A percentile compares a stretch with the other conserved stretches of the same genome.
phyloP scores from a whole-genome alignment of 2,797 vertebrate genomes.

The Aplochiton taeniatus region DNA sequence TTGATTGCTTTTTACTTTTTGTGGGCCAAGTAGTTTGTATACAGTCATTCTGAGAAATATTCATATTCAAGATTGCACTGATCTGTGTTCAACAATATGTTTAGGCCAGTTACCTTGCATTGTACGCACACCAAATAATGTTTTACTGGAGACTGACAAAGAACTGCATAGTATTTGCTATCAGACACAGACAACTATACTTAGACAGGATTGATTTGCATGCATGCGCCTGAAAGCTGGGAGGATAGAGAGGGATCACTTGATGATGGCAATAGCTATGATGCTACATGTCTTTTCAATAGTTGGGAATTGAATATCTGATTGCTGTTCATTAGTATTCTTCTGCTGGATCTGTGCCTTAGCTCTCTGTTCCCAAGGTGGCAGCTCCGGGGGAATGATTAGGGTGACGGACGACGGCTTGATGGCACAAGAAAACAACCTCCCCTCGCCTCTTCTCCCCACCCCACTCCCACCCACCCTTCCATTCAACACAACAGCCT shows the following conservation, averaged over 20 bases:
- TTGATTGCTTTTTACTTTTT: too few species aligned
- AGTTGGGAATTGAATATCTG: constrained; percentile 4
- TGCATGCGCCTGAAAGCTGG: too few species aligned
- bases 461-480: constrained; percentile 32
- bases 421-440: constrained; percentile 78
- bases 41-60: too few species aligned
- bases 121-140: too few species aligned
- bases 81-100: too few species aligned
- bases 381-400: constrained; percentile 54
- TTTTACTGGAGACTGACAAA: too few species aligned
- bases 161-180: too few species aligned
- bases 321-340: constrained; percentile 65
- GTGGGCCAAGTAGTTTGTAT: too few species aligned
- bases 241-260: constrained; percentile 54
- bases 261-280: constrained; percentile 55
- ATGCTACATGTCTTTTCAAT: neutral
- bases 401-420: constrained; percentile 61
- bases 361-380: constrained; percentile 35
- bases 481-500: constrained; percentile 82
- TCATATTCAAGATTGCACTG: too few species aligned
- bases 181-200: too few species aligned
- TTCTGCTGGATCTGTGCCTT: constrained; percentile 50
- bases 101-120: too few species aligned
- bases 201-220: too few species aligned
- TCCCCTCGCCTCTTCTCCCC: constrained; percentile 65